These are phyloP conservation scores for Panagrolaimus sp. DNA, from an alignment of 1,140 invertebrate species.

Conservation along the genomic window DNA sequence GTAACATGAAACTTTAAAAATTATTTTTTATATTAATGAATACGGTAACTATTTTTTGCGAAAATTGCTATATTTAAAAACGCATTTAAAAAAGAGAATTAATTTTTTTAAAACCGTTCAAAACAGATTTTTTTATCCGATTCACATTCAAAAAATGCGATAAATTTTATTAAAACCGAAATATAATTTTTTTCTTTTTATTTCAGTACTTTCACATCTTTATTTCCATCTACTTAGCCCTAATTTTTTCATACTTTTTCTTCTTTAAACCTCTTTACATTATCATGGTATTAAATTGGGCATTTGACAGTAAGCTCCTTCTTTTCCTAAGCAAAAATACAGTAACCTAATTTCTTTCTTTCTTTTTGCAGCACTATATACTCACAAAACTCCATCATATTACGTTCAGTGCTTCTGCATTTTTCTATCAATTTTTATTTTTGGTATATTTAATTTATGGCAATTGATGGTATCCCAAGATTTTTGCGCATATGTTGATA, in stretches of 20 bases:
- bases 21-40: too few relatives aligned
- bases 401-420: slow-evolving; percentile 38
- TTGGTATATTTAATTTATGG: slow-evolving; percentile 39
- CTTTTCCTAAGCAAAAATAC: too few relatives aligned
- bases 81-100: too few relatives aligned
- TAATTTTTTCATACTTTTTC: slow-evolving; percentile 42
- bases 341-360: not conserved
- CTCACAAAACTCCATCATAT: slow-evolving; percentile 30
- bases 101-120: too few relatives aligned
- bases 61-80: too few relatives aligned
- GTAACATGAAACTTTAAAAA: too few relatives aligned
- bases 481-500: slow-evolving; percentile 24
- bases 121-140: too few relatives aligned
- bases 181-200: too few relatives aligned
- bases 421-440: slow-evolving; percentile 23
- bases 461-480: slow-evolving; percentile 30
- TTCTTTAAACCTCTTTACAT: slow-evolving; percentile 47
- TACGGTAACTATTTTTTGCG: too few relatives aligned
- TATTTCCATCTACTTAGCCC: slow-evolving; percentile 21
- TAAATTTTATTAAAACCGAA: too few relatives aligned
- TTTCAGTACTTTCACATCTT: slow-evolving; percentile 37
- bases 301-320: slow-evolving; percentile 38
- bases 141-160: too few relatives aligned
- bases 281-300: slow-evolving; percentile 44
- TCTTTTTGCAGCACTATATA: slow-evolving; percentile 29